A percentile compares a stretch with the other conserved stretches of the same genome.
Evolutionary conservation across 1,140 invertebrate species (phyloP).

Genomic region (fruit fly (Drosophila melanogaster)): DNA sequence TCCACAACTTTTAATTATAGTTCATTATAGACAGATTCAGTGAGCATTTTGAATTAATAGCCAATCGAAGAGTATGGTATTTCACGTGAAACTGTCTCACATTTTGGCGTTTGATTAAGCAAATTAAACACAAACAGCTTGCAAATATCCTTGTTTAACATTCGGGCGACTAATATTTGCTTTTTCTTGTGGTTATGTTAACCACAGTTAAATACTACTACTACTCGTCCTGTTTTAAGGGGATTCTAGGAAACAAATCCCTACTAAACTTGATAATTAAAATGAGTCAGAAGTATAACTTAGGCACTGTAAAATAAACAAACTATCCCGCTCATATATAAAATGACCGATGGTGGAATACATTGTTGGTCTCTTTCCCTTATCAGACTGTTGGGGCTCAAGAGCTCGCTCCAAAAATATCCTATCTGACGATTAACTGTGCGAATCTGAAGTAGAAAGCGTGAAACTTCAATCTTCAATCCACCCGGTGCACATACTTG

Average conservation of each 20-base stretch:
- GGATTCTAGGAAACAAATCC: constrained; percentile 11
- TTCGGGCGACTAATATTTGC: background rate
- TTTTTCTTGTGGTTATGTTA: constrained; percentile 44
- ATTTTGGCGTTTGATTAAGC: constrained; percentile 46
- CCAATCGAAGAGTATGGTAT: constrained; percentile 58
- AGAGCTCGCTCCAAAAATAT: constrained; percentile 29
- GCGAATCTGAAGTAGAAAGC: constrained; percentile 16
- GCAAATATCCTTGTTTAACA: background rate
- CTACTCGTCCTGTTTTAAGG: constrained; percentile 10
- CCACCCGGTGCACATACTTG: constrained; percentile 10
- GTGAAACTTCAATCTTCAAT: background rate
- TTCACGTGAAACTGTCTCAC: constrained; percentile 37
- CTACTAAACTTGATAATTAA: constrained; percentile 2
- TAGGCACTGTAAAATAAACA: constrained; percentile 52
- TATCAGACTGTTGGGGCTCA: constrained; percentile 21
- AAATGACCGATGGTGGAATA: constrained; percentile 36
- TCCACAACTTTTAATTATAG: constrained; percentile 14
- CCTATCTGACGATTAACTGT: constrained; percentile 21
- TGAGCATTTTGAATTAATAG: constrained; percentile 62
- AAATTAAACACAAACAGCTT: constrained; percentile 52
- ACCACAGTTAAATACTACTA: constrained; percentile 19
- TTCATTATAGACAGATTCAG: constrained; percentile 26
- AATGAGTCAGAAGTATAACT: background rate
- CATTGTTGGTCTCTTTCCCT: constrained; percentile 9
- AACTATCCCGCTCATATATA: constrained; percentile 45